Evolutionary conservation across 1,140 invertebrate genomes (phyloP), one percentile per base, ranked within the genome.

Genomic region (Eurosta solidaginis): DNA sequence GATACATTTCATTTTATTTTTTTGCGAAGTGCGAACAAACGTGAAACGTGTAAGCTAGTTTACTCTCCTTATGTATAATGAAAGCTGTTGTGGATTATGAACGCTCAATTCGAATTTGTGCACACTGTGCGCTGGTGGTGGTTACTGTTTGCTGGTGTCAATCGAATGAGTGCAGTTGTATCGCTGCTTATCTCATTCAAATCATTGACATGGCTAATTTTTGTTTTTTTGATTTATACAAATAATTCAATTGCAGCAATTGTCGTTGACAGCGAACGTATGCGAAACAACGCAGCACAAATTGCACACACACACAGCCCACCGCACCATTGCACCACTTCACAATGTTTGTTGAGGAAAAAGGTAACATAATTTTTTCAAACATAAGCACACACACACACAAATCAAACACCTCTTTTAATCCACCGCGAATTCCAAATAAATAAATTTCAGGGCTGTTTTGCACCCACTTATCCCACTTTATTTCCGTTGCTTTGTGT

Each of bases 201-300:
- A 50, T 33, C 75, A 79, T 80, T 84, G 84, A 85, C 84, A 82
- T 83, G 81, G 84, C 84, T 85, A 85, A 85, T 85, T 85, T 77
- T 52, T 85, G 81, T 74, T 79, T 81, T n/a, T n/a, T 83, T 80
- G 84, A 85, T 82, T 83, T 82, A 85, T 85, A 85, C 83, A 85
- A 84, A 85, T 85, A 85, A 85, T 85, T 85, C 84, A 85, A 85
- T 85, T 85, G 85, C 63, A 81, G 83, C 84, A 85, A 85, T 85
- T 85, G 83, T 79, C 59, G 77, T 44, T 74, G 59, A 74, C 73
- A 74, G 42, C 44, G 73, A 68, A 68, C 59, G 59, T 68, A 68
- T 68, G 59, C 59, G 14, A 20, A 33, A 17, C 1, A 42, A 68
- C n/a, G 36, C 10, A 7, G 33, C n/a, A n/a, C n/a, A 68, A 68